Evolutionary conservation across 2,797 vertebrate genomes (phyloP).

Genomic region (Notamacropus eugenii): DNA sequence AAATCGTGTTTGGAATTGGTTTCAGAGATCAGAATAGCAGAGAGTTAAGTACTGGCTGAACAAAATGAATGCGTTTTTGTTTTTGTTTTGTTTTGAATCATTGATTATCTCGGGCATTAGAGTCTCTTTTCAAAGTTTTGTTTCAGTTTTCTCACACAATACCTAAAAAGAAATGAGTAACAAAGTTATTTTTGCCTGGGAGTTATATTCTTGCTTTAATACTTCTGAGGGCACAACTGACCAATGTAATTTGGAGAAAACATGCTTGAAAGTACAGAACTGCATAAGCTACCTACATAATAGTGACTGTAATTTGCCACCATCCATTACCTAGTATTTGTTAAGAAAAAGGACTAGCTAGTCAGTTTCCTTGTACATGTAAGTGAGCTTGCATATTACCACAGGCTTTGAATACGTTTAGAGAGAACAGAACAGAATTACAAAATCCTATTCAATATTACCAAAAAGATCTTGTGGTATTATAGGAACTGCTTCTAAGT

Average conservation of each 20-base stretch:
- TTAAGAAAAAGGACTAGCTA: neutral
- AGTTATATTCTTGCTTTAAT: constrained; percentile 37
- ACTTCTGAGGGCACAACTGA: constrained; percentile 13
- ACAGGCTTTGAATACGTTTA: neutral
- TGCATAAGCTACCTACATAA: neutral
- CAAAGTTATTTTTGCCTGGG: constrained; percentile 57
- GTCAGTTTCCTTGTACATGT: neutral
- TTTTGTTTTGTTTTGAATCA: constrained; percentile 48
- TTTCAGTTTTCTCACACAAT: constrained; percentile 43
- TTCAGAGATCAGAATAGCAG: constrained; percentile 58
- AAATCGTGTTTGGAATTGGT: constrained; percentile 59
- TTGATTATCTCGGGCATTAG: neutral
- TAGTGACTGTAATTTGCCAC: neutral
- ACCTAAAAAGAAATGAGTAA: constrained; percentile 34
- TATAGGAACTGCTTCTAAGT: neutral
- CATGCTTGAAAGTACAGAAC: neutral
- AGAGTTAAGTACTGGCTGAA: constrained; percentile 38
- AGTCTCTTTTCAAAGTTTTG: constrained; percentile 35
- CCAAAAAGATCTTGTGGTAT: neutral
- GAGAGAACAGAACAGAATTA: neutral
- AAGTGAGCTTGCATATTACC: neutral
- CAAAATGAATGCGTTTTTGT: constrained; percentile 54
- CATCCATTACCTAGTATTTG: neutral
- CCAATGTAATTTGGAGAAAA: neutral
- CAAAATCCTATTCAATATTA: neutral